These are phyloP conservation scores for Punctoribates punctum DNA, from an alignment of 2,888 invertebrate species.

Conservation along the genomic window DNA sequence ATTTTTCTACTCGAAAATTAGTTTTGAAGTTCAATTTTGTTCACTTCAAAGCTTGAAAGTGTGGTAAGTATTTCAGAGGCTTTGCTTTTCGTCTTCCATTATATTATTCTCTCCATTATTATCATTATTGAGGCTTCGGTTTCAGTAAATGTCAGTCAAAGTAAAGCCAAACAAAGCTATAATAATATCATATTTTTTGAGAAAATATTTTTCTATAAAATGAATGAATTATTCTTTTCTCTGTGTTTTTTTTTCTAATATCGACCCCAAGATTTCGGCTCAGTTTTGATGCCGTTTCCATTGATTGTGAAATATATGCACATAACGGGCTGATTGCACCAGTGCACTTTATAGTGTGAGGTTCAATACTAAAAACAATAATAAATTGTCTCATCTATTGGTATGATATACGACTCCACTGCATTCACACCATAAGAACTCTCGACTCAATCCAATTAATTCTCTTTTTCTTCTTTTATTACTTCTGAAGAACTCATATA, in stretches of 20 bases:
- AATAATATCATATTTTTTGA: background rate
- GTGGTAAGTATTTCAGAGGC: background rate
- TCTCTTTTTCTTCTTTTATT: background rate
- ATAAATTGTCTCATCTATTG: slow-evolving; percentile 2
- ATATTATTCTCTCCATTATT: background rate
- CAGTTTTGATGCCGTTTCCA: background rate
- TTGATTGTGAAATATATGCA: slow-evolving; percentile 9
- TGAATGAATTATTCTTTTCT: background rate
- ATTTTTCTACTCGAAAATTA: background rate
- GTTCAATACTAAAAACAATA: background rate
- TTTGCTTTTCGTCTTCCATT: slow-evolving; percentile 13
- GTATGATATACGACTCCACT: background rate
- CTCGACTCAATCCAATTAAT: slow-evolving; percentile 17
- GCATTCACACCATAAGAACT: background rate
- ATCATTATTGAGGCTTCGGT: background rate
- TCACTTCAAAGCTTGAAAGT: background rate
- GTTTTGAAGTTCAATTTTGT: slow-evolving; percentile 25
- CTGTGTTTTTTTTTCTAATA: background rate
- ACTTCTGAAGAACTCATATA: background rate
- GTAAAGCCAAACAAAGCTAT: background rate
- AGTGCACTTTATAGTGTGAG: background rate
- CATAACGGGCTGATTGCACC: background rate
- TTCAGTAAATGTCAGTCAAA: slow-evolving; percentile 19
- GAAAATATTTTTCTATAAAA: background rate
- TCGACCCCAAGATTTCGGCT: background rate